Evolutionary conservation across 1,140 invertebrate genomes (phyloP).

Genomic region (Drosophila guanche): DNA sequence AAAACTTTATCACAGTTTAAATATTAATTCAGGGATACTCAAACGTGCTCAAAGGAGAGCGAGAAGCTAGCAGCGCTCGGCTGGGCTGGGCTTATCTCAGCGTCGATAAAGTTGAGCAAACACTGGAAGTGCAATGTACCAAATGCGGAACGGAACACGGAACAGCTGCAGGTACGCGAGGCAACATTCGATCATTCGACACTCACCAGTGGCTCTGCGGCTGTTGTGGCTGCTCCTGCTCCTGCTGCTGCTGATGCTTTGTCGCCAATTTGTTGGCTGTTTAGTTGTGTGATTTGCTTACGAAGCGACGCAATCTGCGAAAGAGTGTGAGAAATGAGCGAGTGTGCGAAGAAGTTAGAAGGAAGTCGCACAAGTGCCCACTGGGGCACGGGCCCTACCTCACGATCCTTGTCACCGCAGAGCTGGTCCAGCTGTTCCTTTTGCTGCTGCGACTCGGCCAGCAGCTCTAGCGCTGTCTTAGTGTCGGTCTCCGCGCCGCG

Average conservation of each 20-base stretch:
- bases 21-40: constrained; percentile 77
- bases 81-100: constrained; percentile 3
- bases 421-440: constrained; percentile 86
- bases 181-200: too few species aligned
- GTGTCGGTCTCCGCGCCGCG: constrained; percentile 54
- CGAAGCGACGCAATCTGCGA: constrained; percentile 71
- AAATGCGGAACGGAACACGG: too few species aligned
- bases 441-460: constrained; percentile 84
- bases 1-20: constrained; percentile 71
- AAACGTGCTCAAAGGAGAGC: constrained; percentile 23
- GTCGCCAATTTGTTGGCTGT: constrained; percentile 46
- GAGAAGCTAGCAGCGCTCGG: background rate
- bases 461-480: constrained; percentile 65
- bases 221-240: too few species aligned
- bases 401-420: constrained; percentile 86
- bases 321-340: background rate
- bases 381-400: constrained; percentile 84
- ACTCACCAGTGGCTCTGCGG: too few species aligned
- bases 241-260: background rate
- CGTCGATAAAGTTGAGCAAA: constrained; percentile 36
- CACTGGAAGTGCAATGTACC: constrained; percentile 27
- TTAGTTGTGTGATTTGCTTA: constrained; percentile 63
- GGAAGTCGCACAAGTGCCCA: constrained; percentile 52
- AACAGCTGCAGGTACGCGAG: constrained; percentile 3
- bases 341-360: background rate